These are phyloP conservation scores for Dermatophagoides farinae DNA, from an alignment of 1,140 invertebrate genomes.

Conservation along the genomic window DNA sequence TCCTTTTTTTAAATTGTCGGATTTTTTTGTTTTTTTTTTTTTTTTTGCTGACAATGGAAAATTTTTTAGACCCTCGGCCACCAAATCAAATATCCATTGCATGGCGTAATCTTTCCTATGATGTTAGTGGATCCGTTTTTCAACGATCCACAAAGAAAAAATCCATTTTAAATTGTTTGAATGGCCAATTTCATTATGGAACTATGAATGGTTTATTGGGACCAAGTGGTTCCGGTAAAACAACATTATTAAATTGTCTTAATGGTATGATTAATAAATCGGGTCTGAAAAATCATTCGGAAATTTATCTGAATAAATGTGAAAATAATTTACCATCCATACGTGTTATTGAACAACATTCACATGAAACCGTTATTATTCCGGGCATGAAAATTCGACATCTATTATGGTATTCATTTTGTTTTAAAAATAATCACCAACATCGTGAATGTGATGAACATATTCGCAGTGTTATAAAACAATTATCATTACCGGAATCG, in stretches of 20 bases:
- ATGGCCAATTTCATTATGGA: background rate
- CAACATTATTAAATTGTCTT: constrained; percentile 13
- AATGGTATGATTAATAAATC: background rate
- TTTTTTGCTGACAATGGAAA: too few species aligned
- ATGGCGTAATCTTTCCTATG: too few species aligned
- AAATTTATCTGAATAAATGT: background rate
- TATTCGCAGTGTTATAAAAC: too few species aligned
- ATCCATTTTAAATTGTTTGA: constrained; percentile 1
- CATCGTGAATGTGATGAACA: too few species aligned
- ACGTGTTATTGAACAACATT: background rate
- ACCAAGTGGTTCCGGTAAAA: constrained; percentile 17
- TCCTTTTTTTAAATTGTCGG: too few species aligned
- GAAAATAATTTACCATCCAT: background rate
- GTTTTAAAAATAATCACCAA: background rate
- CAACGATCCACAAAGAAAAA: background rate
- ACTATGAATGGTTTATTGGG: constrained; percentile 15
- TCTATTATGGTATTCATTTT: background rate
- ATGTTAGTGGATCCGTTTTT: background rate
- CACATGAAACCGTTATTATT: background rate
- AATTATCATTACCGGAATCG: background rate
- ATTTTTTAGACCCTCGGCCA: too few species aligned
- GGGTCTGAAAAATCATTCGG: background rate
- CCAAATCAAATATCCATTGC: too few species aligned
- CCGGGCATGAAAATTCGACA: background rate
- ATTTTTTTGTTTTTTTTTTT: too few species aligned